Evolutionary conservation across 2,888 invertebrate genomes (phyloP), one percentile per base, ranked within the genome.

Genomic region (Zhuqinia jingwanae): DNA sequence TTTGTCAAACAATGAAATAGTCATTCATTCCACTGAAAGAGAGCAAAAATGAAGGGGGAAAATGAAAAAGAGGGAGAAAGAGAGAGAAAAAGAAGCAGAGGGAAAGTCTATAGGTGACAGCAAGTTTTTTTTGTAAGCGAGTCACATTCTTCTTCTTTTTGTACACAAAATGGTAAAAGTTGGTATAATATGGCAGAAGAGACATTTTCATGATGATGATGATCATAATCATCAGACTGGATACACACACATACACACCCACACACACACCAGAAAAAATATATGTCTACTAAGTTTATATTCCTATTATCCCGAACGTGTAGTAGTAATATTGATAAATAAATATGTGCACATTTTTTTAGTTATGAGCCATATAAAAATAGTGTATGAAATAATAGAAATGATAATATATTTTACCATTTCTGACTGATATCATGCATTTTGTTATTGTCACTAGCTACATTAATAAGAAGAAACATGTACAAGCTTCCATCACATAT

Each of bases 1-100:
- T 83, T 83, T 83, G 83, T 83, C 83, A 83, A 83, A 75, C 53
- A 83, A 83, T 76, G 75, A 65, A 83, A 75, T 42, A 76, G 83
- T 76, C 75, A 76, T 75, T 76, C 65, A 53, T 58, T 30, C 42
- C 77, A 56, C 36, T 13, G 20, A 58, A 17, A n/a, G n/a, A n/a
- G n/a, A n/a, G 56, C 45, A 13, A 77, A 20, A 27, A 20, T 36
- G 56, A 22, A 17, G 20, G 58, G 58, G 22, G 22, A 42, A 75
- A 25, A 27, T 22, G 20, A 75, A 15, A 27, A 17, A 22, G n/a
- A 77, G 36, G 22, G 11, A 22, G 1, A 45, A n/a, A 42, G 1
- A 25, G 60, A 77, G 42, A 58, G 63, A 20, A 58, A 30, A 25
- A 36, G 47, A 20, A 27, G n/a, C 13, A 63, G 60, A 30, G 56